Evolutionary conservation across 2,113 vertebrate species (phyloP).

Genomic region (Etia nguti): DNA sequence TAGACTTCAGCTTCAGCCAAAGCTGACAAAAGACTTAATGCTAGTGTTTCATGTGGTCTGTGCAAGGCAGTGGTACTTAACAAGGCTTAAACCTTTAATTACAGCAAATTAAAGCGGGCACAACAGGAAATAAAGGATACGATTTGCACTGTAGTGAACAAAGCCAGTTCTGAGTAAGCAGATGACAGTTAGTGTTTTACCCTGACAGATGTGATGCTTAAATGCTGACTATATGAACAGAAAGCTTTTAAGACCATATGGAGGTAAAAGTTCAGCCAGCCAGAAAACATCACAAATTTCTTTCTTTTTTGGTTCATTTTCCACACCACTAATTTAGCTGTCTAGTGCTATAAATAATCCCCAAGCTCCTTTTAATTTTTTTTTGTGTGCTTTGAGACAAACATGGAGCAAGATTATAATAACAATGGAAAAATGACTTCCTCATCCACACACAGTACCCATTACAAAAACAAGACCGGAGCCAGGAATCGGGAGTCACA

Average conservation of each 20-base stretch:
- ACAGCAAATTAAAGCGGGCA: background rate
- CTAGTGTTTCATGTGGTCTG: background rate
- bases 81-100: background rate
- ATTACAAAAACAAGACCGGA: slow-evolving; percentile 31
- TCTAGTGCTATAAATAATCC: background rate
- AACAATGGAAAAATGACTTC: slow-evolving; percentile 44
- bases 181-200: background rate
- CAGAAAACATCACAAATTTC: background rate
- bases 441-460: slow-evolving; percentile 25
- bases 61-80: background rate
- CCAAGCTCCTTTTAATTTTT: background rate
- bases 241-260: background rate
- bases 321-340: background rate
- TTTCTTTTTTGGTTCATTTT: background rate
- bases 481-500: background rate
- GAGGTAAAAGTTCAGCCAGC: background rate
- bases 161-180: background rate
- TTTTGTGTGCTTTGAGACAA: background rate
- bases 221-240: background rate
- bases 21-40: background rate
- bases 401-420: slow-evolving; percentile 11
- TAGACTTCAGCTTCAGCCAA: background rate
- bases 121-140: background rate
- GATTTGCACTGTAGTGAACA: background rate
- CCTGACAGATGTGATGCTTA: background rate